phyloP scores from a whole-genome alignment of 2,888 invertebrate genomes.

The Phragmatobia fuliginosa region DNA sequence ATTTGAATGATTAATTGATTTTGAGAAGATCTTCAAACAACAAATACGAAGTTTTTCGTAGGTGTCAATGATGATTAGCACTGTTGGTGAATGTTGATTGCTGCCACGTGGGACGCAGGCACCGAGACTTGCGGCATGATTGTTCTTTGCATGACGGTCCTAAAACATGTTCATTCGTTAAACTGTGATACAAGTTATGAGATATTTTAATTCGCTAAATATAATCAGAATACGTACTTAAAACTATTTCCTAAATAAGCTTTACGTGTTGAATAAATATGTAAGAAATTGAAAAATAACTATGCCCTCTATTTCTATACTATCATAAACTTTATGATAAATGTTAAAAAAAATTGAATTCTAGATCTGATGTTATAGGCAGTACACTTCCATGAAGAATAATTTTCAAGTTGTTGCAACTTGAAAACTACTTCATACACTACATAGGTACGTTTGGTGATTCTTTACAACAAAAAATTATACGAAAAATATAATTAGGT shows the following conservation, averaged over 20 bases:
- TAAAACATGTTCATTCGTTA: conserved; percentile 45
- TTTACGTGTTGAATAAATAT: neutral
- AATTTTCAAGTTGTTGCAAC: neutral
- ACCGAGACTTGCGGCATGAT: conserved; percentile 68
- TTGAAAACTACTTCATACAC: neutral
- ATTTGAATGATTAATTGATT: conserved; percentile 57
- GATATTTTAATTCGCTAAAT: neutral
- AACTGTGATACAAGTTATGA: neutral
- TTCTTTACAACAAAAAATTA: neutral
- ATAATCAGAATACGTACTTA: neutral
- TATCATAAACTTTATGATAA: neutral
- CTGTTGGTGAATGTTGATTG: conserved; percentile 56
- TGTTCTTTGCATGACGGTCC: conserved; percentile 74
- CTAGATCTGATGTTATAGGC: neutral
- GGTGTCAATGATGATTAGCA: conserved; percentile 52
- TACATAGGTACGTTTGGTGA: neutral
- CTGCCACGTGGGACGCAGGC: conserved; percentile 73
- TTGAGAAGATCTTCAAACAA: conserved; percentile 61
- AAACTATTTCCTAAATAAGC: conserved; percentile 2
- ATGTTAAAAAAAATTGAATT: neutral
- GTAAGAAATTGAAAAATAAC: neutral
- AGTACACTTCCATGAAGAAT: neutral
- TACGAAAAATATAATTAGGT: neutral
- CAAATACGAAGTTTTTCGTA: conserved; percentile 51
- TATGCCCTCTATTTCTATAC: neutral